Percentiles rank a stretch among this genome's conserved stretches.
Evolutionary conservation across 2,888 invertebrate species (phyloP).

Genomic region (Apeira syringaria): DNA sequence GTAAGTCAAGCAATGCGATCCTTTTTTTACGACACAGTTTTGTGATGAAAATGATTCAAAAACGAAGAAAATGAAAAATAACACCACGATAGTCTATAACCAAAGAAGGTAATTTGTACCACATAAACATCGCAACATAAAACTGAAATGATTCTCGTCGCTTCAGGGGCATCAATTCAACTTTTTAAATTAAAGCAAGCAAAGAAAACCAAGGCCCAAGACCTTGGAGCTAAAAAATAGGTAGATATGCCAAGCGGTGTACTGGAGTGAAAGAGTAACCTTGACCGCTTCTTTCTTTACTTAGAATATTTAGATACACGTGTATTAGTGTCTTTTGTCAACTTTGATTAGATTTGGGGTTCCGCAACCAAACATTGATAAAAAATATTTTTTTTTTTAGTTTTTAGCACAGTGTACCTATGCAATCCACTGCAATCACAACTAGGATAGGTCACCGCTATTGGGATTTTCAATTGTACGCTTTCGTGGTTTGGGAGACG

Average conservation of each 20-base stretch:
- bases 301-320: background rate
- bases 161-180: conserved; percentile 65
- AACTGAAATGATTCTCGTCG: conserved; percentile 40
- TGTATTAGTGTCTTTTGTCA: too few species aligned
- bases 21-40: too few species aligned
- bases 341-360: background rate
- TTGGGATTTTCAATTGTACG: too few species aligned
- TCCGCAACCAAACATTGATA: background rate
- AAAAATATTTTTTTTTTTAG: too few species aligned
- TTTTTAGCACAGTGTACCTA: too few species aligned
- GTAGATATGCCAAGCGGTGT: conserved; percentile 5
- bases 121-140: conserved; percentile 14
- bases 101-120: background rate
- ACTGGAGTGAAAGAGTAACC: background rate
- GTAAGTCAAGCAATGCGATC: too few species aligned
- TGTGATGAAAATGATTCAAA: too few species aligned
- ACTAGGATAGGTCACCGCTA: too few species aligned
- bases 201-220: conserved; percentile 52
- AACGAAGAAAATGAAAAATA: too few species aligned
- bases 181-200: conserved; percentile 73
- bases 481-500: too few species aligned
- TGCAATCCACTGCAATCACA: too few species aligned
- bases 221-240: conserved; percentile 2
- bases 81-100: background rate
- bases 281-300: background rate